A percentile compares a stretch with the other conserved stretches of the same genome.
Evolutionary conservation across 2,113 vertebrate species (phyloP).

Genomic region (Paracanthobrama guichenoti): DNA sequence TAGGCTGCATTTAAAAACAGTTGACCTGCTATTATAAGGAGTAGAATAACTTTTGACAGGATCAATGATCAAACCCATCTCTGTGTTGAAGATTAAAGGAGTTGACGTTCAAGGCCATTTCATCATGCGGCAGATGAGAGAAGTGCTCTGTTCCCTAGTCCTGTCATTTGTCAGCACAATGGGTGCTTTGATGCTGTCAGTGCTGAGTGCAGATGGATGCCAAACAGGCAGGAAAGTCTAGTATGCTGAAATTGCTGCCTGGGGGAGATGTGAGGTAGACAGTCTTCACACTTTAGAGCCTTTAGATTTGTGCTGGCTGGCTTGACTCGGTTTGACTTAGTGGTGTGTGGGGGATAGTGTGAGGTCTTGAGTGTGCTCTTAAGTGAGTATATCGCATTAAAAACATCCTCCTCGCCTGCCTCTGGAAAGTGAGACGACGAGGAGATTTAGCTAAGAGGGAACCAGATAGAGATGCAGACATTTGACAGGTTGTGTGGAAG

Average conservation of each 20-base stretch:
- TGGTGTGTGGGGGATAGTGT: constrained; percentile 14
- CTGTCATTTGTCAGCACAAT: constrained; percentile 48
- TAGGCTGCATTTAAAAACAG: constrained; percentile 15
- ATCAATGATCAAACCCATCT: constrained; percentile 48
- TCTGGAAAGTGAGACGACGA: not conserved
- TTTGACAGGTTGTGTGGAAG: constrained; percentile 26
- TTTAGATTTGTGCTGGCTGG: constrained; percentile 42
- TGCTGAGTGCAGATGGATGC: constrained; percentile 32
- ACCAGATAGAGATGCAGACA: not conserved
- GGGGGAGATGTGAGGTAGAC: constrained; percentile 25
- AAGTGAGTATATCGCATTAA: constrained; percentile 24
- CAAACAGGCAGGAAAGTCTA: constrained; percentile 27
- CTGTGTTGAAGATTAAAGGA: constrained; percentile 47
- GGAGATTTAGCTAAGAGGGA: not conserved
- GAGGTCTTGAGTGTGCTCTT: constrained; percentile 30
- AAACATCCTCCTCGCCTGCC: constrained; percentile 13
- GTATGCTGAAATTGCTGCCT: constrained; percentile 45
- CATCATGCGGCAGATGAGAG: constrained; percentile 12
- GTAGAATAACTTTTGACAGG: constrained; percentile 31
- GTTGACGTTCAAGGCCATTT: constrained; percentile 28
- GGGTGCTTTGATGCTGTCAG: constrained; percentile 46
- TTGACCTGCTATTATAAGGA: not conserved
- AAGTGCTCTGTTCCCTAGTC: constrained; percentile 20
- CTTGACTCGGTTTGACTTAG: constrained; percentile 32
- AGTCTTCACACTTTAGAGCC: constrained; percentile 27